phyloP scores from a whole-genome alignment of 1,140 invertebrate genomes.

The Holotrichia oblita region DNA sequence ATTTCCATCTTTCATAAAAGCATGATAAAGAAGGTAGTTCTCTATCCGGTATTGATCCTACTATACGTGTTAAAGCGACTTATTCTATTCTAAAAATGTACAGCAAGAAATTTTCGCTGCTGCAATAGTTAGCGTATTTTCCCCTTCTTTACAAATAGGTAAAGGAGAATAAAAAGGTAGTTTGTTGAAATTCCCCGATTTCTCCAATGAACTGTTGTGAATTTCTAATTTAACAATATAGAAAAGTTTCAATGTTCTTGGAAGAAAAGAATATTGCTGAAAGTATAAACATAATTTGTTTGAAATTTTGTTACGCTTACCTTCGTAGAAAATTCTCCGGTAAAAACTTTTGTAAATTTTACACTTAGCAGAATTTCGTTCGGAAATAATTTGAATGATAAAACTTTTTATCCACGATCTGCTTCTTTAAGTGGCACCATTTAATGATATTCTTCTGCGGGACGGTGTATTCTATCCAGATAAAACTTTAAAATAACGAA shows the following conservation, averaged over 20 bases:
- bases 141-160: neutral
- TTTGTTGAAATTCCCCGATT: neutral
- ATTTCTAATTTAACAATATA: neutral
- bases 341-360: conserved; percentile 2
- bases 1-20: too few species aligned
- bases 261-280: neutral
- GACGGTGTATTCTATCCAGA: neutral
- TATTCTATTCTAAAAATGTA: too few species aligned
- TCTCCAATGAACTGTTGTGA: conserved; percentile 3
- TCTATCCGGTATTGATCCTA: too few species aligned
- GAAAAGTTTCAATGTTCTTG: neutral
- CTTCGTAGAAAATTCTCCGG: neutral
- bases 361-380: neutral
- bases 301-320: neutral
- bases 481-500: neutral
- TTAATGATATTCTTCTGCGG: neutral
- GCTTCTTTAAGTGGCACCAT: neutral
- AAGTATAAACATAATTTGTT: neutral
- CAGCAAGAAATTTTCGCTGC: neutral
- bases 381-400: neutral
- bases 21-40: too few species aligned
- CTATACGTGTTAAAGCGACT: too few species aligned
- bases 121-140: neutral
- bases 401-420: neutral
- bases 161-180: neutral